Evolutionary conservation across 2,888 invertebrate species (phyloP).

Genomic region (Pomacea canaliculata): DNA sequence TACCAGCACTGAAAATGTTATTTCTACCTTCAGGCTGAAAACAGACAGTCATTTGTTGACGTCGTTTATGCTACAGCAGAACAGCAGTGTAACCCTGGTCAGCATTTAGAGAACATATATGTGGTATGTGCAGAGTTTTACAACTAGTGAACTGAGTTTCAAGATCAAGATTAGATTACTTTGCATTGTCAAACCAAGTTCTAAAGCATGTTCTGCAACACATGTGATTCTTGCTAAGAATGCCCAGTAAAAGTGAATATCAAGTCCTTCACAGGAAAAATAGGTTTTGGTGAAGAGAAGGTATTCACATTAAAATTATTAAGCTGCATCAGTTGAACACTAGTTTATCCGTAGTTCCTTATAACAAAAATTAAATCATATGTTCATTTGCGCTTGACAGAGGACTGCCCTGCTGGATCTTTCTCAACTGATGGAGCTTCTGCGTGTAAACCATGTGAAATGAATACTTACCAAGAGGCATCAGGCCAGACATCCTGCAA

Average conservation of each 20-base stretch:
- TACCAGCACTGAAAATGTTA: not conserved
- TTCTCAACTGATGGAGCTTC: not conserved
- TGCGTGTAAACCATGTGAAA: not conserved
- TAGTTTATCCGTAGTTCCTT: too few relatives aligned
- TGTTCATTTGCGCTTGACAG: not conserved
- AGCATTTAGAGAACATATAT: not conserved
- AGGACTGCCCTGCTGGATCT: not conserved
- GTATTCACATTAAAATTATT: too few relatives aligned
- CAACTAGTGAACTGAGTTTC: not conserved
- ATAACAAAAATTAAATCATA: too few relatives aligned
- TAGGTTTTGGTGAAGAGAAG: too few relatives aligned
- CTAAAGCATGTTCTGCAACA: too few relatives aligned
- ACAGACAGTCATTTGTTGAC: not conserved
- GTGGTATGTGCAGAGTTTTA: not conserved
- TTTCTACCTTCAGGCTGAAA: not conserved
- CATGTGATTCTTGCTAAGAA: too few relatives aligned
- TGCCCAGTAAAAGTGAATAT: too few relatives aligned
- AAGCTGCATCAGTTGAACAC: too few relatives aligned
- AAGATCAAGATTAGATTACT: too few relatives aligned
- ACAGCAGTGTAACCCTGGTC: constrained; percentile 1
- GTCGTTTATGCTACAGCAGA: not conserved
- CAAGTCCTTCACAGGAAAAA: too few relatives aligned
- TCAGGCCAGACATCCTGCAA: constrained; percentile 1
- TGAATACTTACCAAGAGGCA: constrained; percentile 4
- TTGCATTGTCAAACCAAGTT: too few relatives aligned